phyloP scores from a whole-genome alignment of 2,888 invertebrate genomes.

The Lottia gigantea region DNA sequence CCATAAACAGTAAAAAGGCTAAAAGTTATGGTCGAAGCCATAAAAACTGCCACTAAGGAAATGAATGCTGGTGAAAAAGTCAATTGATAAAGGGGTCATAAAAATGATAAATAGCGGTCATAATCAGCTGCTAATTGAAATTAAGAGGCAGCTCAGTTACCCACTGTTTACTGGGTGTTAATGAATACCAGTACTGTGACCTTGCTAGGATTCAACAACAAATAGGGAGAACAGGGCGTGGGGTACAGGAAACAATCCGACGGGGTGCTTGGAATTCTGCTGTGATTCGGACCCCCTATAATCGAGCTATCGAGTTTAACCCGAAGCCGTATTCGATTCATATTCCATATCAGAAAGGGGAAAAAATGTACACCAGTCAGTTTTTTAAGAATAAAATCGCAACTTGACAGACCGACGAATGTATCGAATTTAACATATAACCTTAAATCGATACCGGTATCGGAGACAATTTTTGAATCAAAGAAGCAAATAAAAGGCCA shows the following conservation, averaged over 20 bases:
- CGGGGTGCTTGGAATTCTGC: constrained; percentile 78
- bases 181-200: constrained; percentile 65
- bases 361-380: too few relatives aligned
- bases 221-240: constrained; percentile 90
- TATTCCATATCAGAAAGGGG: too few relatives aligned
- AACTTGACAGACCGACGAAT: too few relatives aligned
- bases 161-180: constrained; percentile 4
- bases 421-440: too few relatives aligned
- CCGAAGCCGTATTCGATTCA: too few relatives aligned
- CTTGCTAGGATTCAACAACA: constrained; percentile 87
- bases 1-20: too few relatives aligned
- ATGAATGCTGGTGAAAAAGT: constrained; percentile 4
- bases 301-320: too few relatives aligned
- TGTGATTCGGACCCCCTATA: neutral
- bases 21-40: neutral
- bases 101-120: constrained; percentile 2
- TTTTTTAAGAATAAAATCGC: too few relatives aligned
- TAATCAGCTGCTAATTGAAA: constrained; percentile 8
- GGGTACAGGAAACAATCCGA: constrained; percentile 79
- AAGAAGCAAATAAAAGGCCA: too few relatives aligned
- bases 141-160: neutral
- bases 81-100: constrained; percentile 4
- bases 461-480: too few relatives aligned
- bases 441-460: too few relatives aligned
- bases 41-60: neutral